Evolutionary conservation across 1,140 invertebrate species (phyloP).

Genomic region (Ctenoplectra terminalis): DNA sequence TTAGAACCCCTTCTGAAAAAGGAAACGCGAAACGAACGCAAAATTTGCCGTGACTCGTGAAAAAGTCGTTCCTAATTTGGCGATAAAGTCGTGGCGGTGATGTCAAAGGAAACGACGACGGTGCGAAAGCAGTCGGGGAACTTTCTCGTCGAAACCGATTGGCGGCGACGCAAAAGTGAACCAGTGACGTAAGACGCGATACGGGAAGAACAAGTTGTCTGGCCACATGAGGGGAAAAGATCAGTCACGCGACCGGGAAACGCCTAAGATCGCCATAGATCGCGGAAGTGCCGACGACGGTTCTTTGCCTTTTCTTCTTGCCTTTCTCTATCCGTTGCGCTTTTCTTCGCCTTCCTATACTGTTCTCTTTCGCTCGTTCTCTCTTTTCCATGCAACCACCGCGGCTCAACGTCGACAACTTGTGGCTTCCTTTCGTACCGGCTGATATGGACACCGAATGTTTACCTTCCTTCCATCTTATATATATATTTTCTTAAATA

Average conservation of each 20-base stretch:
- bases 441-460: background rate
- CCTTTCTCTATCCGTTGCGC: slow-evolving; percentile 40
- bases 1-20: no score
- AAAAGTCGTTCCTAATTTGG: background rate
- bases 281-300: slow-evolving; percentile 49
- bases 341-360: slow-evolving; percentile 5
- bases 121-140: slow-evolving; percentile 32
- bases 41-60: no score
- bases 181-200: slow-evolving; percentile 51
- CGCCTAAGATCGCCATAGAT: slow-evolving; percentile 59
- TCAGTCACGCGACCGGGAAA: slow-evolving; percentile 64
- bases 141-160: slow-evolving; percentile 36
- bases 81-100: background rate
- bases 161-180: slow-evolving; percentile 29
- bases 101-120: slow-evolving; percentile 32
- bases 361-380: slow-evolving; percentile 24
- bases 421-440: slow-evolving; percentile 14
- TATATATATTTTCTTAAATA: no score
- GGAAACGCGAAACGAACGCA: background rate
- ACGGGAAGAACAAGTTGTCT: slow-evolving; percentile 28
- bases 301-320: slow-evolving; percentile 44
- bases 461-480: no score
- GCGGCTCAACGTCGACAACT: background rate
- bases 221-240: slow-evolving; percentile 41
- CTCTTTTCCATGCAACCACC: slow-evolving; percentile 1